A percentile compares a stretch with the other conserved stretches of the same genome.
Evolutionary conservation across 2,797 vertebrate genomes (phyloP).

Genomic region (Loris lydekkerianus): DNA sequence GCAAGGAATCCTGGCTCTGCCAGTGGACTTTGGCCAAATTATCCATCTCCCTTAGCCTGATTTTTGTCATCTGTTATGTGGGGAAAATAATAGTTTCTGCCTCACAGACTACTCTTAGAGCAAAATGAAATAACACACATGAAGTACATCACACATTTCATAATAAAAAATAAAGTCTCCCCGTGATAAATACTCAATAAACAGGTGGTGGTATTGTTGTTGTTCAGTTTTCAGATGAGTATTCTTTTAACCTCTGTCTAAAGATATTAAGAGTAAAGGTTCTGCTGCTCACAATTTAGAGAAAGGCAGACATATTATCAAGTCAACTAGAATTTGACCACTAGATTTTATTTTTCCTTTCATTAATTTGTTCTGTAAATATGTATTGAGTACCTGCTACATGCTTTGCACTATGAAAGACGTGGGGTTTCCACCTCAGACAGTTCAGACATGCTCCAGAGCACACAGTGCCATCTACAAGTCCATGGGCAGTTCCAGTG

Average conservation of each 20-base stretch:
- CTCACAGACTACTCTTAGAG: not conserved
- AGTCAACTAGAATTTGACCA: not conserved
- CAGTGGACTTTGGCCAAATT: not conserved
- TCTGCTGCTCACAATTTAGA: not conserved
- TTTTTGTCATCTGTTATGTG: not conserved
- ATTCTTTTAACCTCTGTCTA: not conserved
- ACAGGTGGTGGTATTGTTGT: not conserved
- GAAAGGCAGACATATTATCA: not conserved
- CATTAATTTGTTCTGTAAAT: not conserved
- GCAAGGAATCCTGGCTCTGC: not conserved
- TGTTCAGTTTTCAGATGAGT: not conserved
- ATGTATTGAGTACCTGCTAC: not conserved
- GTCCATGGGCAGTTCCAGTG: not conserved
- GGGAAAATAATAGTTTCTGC: not conserved
- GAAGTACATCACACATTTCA: not conserved
- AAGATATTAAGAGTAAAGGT: not conserved
- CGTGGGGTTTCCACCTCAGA: not conserved
- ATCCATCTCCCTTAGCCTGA: not conserved
- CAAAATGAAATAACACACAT: not conserved
- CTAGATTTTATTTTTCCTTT: slow-evolving; percentile 28
- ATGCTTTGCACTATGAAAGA: not conserved
- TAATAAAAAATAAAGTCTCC: not conserved
- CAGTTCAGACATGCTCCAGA: not conserved
- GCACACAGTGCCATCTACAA: not conserved
- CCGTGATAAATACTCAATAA: not conserved